Conservation (phyloP, 2,888 invertebrate species). For the Eupeodes luniger region DNA sequence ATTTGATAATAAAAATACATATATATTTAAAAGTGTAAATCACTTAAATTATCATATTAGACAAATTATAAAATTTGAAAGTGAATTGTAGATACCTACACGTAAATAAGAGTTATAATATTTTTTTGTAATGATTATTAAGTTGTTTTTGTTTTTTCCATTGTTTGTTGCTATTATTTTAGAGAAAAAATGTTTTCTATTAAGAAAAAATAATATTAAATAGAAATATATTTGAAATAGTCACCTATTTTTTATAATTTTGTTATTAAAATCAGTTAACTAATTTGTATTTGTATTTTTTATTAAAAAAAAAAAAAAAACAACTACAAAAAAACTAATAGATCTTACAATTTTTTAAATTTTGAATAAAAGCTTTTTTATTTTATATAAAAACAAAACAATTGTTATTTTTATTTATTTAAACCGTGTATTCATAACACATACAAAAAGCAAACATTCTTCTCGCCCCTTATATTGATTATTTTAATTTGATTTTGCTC, state of each 20-base stretch:
- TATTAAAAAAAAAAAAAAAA: constrained; percentile 2
- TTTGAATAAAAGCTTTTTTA: constrained; percentile 67
- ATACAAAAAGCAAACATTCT: not conserved
- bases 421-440: not conserved
- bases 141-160: constrained; percentile 48
- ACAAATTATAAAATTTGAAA: constrained; percentile 2
- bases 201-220: constrained; percentile 14
- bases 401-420: constrained; percentile 45
- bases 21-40: constrained; percentile 28
- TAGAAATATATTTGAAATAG: constrained; percentile 52
- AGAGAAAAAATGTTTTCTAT: constrained; percentile 15
- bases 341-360: constrained; percentile 67
- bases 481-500: not conserved
- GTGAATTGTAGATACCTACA: constrained; percentile 33
- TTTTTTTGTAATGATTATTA: not conserved
- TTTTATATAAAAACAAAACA: constrained; percentile 65
- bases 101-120: constrained; percentile 20
- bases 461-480: not conserved
- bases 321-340: constrained; percentile 36
- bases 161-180: constrained; percentile 64
- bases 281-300: constrained; percentile 66
- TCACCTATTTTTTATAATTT: constrained; percentile 62
- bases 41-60: constrained; percentile 23
- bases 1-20: constrained; percentile 20
- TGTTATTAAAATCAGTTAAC: constrained; percentile 68